These are phyloP conservation scores for Eulemur rubriventer DNA, from an alignment of 2,797 vertebrate species.

Conservation along the genomic window DNA sequence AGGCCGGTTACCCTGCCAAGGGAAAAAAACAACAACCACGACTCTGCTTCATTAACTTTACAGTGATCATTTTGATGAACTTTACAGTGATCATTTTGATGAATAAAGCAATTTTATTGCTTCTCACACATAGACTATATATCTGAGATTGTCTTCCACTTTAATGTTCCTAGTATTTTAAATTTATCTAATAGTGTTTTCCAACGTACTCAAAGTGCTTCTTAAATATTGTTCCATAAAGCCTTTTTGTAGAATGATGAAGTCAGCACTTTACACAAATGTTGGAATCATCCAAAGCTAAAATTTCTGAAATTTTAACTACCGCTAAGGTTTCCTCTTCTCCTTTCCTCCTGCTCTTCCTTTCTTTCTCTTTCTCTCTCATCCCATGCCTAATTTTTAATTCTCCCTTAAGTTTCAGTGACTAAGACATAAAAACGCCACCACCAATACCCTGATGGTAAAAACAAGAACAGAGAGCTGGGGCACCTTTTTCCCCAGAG, in stretches of 20 bases:
- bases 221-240: neutral
- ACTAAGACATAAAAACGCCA: neutral
- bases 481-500: neutral
- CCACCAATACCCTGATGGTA: neutral
- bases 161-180: neutral
- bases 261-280: neutral
- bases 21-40: neutral
- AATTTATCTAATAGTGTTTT: neutral
- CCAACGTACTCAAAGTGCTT: neutral
- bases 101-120: slow-evolving; percentile 16
- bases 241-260: neutral
- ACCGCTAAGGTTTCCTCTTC: neutral
- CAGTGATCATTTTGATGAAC: neutral
- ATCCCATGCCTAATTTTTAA: neutral
- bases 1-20: neutral
- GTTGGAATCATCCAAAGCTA: neutral
- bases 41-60: neutral
- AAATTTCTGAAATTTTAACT: neutral
- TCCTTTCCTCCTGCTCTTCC: neutral
- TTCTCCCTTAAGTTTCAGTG: neutral
- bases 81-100: neutral
- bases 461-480: neutral
- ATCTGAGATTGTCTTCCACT: neutral
- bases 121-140: neutral
- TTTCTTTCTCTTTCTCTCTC: neutral